phyloP scores from a whole-genome alignment of 2,797 vertebrate genomes.

The Falco cherrug region DNA sequence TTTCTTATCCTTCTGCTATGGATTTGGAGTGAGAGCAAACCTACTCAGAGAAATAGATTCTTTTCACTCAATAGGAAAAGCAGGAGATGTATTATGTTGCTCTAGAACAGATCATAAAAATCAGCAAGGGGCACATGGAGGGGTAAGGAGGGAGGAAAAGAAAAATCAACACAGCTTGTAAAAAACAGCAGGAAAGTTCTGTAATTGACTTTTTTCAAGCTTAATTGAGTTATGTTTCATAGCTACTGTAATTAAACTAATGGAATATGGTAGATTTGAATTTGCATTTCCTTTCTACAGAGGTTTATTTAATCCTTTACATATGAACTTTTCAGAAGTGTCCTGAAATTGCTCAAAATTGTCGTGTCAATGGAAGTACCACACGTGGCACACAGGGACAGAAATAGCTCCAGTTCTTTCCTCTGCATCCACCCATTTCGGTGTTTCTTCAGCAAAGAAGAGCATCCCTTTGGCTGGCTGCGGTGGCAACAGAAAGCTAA shows the following conservation, averaged over 20 bases:
- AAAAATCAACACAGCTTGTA: slow-evolving; percentile 55
- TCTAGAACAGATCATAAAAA: slow-evolving; percentile 27
- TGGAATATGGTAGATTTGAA: slow-evolving; percentile 7
- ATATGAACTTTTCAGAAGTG: background rate
- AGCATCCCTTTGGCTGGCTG: background rate
- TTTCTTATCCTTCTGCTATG: background rate
- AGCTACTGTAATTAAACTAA: slow-evolving; percentile 61
- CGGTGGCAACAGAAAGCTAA: background rate
- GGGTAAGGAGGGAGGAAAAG: slow-evolving; percentile 13
- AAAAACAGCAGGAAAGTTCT: slow-evolving; percentile 58
- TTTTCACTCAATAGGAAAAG: background rate
- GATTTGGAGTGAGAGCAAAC: background rate
- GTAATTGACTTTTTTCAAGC: slow-evolving; percentile 36
- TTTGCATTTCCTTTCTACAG: slow-evolving; percentile 39
- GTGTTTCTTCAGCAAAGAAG: background rate
- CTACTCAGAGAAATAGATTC: background rate
- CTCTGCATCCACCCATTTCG: background rate
- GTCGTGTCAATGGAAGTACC: background rate
- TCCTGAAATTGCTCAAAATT: background rate
- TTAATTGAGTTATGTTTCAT: slow-evolving; percentile 60
- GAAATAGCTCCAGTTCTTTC: background rate
- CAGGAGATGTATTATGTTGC: background rate
- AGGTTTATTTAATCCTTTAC: background rate
- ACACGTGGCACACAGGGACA: accelerated
- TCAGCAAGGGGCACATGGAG: slow-evolving; percentile 23